Evolutionary conservation across 2,113 vertebrate species (phyloP), one percentile per base, ranked within the genome.

Genomic region (Chloropsis cyanopogon): DNA sequence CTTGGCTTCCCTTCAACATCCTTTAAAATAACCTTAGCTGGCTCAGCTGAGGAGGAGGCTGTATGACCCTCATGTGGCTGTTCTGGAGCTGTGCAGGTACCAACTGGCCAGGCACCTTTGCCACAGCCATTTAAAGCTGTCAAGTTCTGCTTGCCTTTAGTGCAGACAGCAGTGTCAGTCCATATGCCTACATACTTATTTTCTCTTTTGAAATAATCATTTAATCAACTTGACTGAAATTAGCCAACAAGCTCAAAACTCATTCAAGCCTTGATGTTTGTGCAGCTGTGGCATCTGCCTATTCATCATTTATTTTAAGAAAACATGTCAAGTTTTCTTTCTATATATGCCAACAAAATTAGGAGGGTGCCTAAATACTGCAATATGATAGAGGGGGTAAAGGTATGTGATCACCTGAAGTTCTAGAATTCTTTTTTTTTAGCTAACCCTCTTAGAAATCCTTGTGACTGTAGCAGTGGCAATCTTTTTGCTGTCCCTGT

Each of bases 31-130:
- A 25, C 14, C 24, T 47, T 26, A 66, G 15, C 29, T 88, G 61
- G 12, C 23, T 63, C 8, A 66, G 52, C 50, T 59, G 5, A 54
- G 60, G 54, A 63, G 33, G 44, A 59, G 49, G 56, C 41, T 85
- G 2, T 29, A 0, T n/a, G 57, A 47, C 31, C 4, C 0, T 47
- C 16, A 7, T 11, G 7, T 44, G 70, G 19, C 39, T 88, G 29
- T 44, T 69, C 8, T 77, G 68, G 64, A 64, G 0, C 64, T 44
- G 10, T 59, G 14, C 79, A 60, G 33, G 24, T 42, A n/a, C 44
- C 44, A 46, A 1, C 17, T 41, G 64, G 54, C 20, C 39, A 65
- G 37, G 35, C 17, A 33, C 4, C 47, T 65, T 56, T 69, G 49
- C 61, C 63, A 50, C 46, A 61, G 46, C 53, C 11, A 4, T n/a